These are phyloP conservation scores for Synchiropus splendidus DNA, from an alignment of 2,113 vertebrate genomes.

Conservation along the genomic window DNA sequence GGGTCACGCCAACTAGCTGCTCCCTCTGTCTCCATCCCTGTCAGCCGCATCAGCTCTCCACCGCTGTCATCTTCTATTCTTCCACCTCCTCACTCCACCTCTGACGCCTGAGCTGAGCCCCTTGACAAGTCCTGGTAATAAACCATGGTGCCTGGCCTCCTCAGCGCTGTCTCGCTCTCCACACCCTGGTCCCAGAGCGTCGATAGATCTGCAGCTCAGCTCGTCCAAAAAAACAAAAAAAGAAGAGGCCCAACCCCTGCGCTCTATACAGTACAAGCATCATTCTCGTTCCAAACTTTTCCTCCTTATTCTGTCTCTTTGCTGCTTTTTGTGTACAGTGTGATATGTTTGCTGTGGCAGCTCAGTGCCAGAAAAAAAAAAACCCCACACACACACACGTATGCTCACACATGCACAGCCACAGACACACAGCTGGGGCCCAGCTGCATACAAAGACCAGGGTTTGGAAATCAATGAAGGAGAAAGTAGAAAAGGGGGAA, in stretches of 20 bases:
- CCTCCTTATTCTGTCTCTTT: constrained; percentile 21
- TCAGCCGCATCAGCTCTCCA: constrained; percentile 48
- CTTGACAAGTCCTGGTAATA: constrained; percentile 61
- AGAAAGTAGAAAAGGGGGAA: constrained; percentile 70
- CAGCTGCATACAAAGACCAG: constrained; percentile 74
- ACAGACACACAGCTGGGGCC: constrained; percentile 72
- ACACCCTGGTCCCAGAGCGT: constrained; percentile 43
- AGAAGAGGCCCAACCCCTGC: constrained; percentile 33
- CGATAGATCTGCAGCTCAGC: constrained; percentile 38
- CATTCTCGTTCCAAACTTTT: constrained; percentile 25
- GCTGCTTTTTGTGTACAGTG: constrained; percentile 52
- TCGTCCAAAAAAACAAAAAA: too few relatives aligned
- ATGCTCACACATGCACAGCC: constrained; percentile 45
- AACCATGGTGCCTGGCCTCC: constrained; percentile 63
- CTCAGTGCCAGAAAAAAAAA: constrained; percentile 64
- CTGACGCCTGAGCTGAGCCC: constrained; percentile 58
- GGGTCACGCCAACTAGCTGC: constrained; percentile 15
- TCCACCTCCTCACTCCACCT: constrained; percentile 43
- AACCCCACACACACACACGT: constrained; percentile 56
- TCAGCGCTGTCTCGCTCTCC: constrained; percentile 53
- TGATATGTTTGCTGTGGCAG: constrained; percentile 65
- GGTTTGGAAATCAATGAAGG: constrained; percentile 80
- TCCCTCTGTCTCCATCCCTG: constrained; percentile 38
- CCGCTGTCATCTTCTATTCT: constrained; percentile 42
- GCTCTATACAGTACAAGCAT: constrained; percentile 42